These are phyloP conservation scores for Leptarthrus brevirostris DNA, from an alignment of 2,888 invertebrate genomes.

Conservation along the genomic window DNA sequence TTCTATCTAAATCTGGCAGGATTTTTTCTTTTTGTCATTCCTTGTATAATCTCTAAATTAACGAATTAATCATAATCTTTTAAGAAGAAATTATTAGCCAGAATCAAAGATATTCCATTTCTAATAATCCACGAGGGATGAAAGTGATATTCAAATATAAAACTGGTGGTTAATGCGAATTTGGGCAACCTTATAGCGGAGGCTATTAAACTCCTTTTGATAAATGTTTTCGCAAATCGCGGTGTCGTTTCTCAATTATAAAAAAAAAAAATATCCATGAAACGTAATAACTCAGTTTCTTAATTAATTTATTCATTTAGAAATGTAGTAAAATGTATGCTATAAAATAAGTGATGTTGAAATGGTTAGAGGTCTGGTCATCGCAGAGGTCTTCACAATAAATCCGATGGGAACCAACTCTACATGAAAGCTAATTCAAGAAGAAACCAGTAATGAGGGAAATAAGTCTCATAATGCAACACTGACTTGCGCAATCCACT, in stretches of 20 bases:
- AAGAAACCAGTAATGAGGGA: too few relatives aligned
- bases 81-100: too few relatives aligned
- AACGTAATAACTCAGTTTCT: too few relatives aligned
- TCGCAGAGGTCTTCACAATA: too few relatives aligned
- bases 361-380: too few relatives aligned
- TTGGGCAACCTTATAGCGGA: not conserved
- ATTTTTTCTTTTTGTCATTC: not conserved
- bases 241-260: too few relatives aligned
- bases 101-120: not conserved
- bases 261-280: too few relatives aligned
- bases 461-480: not conserved
- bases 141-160: not conserved
- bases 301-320: too few relatives aligned
- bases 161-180: not conserved
- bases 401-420: too few relatives aligned
- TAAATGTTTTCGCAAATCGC: slow-evolving; percentile 4
- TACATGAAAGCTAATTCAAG: too few relatives aligned
- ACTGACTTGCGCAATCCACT: slow-evolving; percentile 8
- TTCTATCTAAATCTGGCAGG: slow-evolving; percentile 20
- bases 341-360: too few relatives aligned
- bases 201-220: not conserved
- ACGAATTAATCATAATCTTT: slow-evolving; percentile 18
- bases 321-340: too few relatives aligned
- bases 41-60: not conserved
- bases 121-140: not conserved